Conservation (phyloP, 2,797 vertebrate genomes). For the Sebastes goodei region DNA sequence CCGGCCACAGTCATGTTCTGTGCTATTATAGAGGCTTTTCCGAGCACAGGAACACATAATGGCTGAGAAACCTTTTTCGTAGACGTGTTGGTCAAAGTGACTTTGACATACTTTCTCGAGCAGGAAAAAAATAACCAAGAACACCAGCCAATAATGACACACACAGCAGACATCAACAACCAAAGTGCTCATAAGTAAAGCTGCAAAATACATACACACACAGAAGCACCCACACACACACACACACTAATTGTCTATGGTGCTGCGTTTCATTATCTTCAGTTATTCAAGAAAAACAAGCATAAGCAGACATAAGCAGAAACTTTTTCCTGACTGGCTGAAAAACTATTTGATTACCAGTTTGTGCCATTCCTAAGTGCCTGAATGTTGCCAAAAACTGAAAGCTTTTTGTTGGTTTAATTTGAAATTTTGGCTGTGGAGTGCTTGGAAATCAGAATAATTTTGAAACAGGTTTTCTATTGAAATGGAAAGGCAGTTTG, state of each 20-base stretch:
- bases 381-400: not conserved
- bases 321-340: not conserved
- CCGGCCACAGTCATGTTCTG: not conserved
- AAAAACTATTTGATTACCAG: not conserved
- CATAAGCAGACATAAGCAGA: no score
- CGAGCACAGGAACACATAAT: not conserved
- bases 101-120: not conserved
- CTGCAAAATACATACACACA: not conserved
- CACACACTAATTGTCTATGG: not conserved
- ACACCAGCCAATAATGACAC: not conserved
- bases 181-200: not conserved
- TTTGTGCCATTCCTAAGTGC: not conserved
- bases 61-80: not conserved
- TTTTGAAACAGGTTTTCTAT: not conserved
- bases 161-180: not conserved
- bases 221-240: not conserved
- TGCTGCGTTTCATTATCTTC: not conserved
- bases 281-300: not conserved
- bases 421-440: not conserved
- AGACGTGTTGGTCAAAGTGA: not conserved
- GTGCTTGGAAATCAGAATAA: not conserved
- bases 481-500: not conserved
- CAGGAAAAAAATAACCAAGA: not conserved
- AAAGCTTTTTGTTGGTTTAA: not conserved
- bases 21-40: not conserved